Base-by-base conservation (phyloP, 2,888 invertebrate species). In the Apodemia hepburni region DNA sequence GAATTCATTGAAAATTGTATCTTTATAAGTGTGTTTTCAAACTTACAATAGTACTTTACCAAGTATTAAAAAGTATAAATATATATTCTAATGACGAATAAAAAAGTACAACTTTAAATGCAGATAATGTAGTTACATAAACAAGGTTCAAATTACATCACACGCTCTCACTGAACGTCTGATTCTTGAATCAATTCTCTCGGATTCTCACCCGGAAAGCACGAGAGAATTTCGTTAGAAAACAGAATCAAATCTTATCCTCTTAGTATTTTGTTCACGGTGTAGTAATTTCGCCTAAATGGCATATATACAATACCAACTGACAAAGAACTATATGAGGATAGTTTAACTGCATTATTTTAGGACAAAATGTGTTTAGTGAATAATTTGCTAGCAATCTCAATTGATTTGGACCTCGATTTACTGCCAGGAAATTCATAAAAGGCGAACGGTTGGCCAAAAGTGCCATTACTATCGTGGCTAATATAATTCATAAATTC, bases 191-290 rank as follows among this genome's bases (percentile, higher is more conserved):
- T 62, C 62, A 62, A 45, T 22, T 60, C 27, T 42, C 29, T 27
- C 38, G 42, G 47, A 38, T 45, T 62, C 49, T 62, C 18, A 29
- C 15, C 47, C 58, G 62, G 58, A 47, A 62, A 58, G 62, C 49
- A 47, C 58, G 35, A 18, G 60, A 57, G 63, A 61, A 61, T 64
- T 64, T 63, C 66, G 59, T 62, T 62, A 63, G 63, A 64, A 66
- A 61, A 59, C 67, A 62, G 61, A 49, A 61, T 63, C 64, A 67
- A 49, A 63, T 62, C 63, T 62, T 61, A 61, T 66, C 62, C 66
- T 59, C 64, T 68, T 66, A 68, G 65, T 64, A 68, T 66, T 69
- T 65, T 64, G 61, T 65, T 66, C 64, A 69, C 66, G 66, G 69
- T 66, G 63, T 68, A 63, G 63, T 68, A 68, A 69, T 68, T 69